Evolutionary conservation across 2,888 invertebrate genomes (phyloP), one percentile per base, ranked within the genome.

Genomic region (Megaustenia siamemsis): DNA sequence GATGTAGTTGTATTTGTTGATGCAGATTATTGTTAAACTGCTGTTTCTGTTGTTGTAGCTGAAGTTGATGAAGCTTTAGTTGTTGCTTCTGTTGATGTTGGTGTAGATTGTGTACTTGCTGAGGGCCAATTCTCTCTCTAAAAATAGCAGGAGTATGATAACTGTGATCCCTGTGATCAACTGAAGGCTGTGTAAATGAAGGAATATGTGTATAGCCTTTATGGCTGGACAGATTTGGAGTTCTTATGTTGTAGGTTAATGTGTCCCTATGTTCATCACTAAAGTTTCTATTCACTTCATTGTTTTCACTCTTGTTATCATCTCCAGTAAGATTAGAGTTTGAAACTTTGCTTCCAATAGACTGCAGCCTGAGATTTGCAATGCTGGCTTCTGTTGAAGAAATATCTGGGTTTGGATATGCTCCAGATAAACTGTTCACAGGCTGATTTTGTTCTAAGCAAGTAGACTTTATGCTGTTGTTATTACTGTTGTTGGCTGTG

Each of bases 1-100:
- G 75, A 21, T 60, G 73, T 15, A 66, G 78, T 24, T 79, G 79
- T 49, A 82, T 28, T 45, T 85, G 87, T 40, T 85, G 85, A 18
- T 86, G 85, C 49, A 86, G 35, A 24, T 84, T 71, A 28, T 71
- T 78, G 45, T 71, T 38, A 28, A 83, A 35, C 63, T 75, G 82
- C 69, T 87, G 43, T 66, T 84, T 69, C 66, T 71, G 76, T 24
- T 71, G 78, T 18, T 78, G 80, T 32, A 76, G 63, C 76, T 60
- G 80, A 43, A 53, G 71, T 15, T 81, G 85, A n/a, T 45, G 76
- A 32, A 53, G 71, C 56, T 76, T 53, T 77, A 53, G 81, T 10
- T 84, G 83, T 49, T 84, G 86, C 53, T 82, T 79, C 1, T 83
- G 85, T 8, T 85, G 84, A n/a, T 84, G 83, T 24, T 83, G 85